These are phyloP conservation scores for Podarcis raffonei DNA, from an alignment of 2,113 vertebrate species.

Conservation along the genomic window DNA sequence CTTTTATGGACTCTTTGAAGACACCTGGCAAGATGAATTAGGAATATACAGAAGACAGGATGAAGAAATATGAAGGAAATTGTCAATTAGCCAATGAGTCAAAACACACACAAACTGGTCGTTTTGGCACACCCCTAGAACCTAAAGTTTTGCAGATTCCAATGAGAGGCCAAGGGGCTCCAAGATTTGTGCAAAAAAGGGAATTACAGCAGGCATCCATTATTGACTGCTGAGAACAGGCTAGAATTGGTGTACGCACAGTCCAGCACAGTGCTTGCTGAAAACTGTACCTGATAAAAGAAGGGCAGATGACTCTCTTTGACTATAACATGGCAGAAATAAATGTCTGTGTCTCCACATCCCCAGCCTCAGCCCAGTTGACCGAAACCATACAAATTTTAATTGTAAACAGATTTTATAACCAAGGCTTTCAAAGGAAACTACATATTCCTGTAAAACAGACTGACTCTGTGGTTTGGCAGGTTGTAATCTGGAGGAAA, in stretches of 20 bases:
- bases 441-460: background rate
- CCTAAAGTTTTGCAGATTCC: background rate
- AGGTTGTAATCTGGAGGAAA: background rate
- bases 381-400: background rate
- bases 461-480: background rate
- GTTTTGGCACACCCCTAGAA: background rate
- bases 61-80: conserved; percentile 5
- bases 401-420: background rate
- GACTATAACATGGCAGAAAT: background rate
- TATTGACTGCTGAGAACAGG: background rate
- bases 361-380: background rate
- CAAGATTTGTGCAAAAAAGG: background rate
- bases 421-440: background rate
- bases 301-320: background rate
- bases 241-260: too few relatives aligned
- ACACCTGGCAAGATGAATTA: background rate
- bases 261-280: too few relatives aligned
- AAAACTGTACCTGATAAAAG: background rate
- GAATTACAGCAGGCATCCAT: background rate
- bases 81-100: background rate
- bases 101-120: background rate
- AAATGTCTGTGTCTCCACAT: background rate
- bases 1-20: conserved; percentile 7
- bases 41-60: background rate
- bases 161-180: background rate